phyloP scores from a whole-genome alignment of 2,888 invertebrate species.

The Megalurothrips usitatus region DNA sequence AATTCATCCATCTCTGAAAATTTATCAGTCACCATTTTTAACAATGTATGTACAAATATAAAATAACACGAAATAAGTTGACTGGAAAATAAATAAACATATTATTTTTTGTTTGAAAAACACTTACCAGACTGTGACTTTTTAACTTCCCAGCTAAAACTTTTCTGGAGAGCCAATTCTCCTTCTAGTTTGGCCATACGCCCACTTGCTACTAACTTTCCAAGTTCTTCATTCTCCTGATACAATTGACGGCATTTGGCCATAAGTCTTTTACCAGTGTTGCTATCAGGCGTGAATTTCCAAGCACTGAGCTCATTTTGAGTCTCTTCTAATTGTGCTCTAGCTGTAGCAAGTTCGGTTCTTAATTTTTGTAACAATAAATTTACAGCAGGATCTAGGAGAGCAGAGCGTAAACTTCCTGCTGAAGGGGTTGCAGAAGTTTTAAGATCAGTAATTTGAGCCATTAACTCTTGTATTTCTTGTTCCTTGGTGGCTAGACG shows the following conservation, averaged over 20 bases:
- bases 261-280: conserved; percentile 96
- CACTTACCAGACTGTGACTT: conserved; percentile 85
- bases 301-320: conserved; percentile 97
- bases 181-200: conserved; percentile 92
- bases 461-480: conserved; percentile 88
- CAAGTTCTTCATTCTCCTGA: conserved; percentile 96
- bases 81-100: conserved; percentile 23
- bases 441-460: conserved; percentile 90
- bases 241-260: conserved; percentile 91
- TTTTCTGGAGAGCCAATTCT: conserved; percentile 90
- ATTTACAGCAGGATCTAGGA: conserved; percentile 94
- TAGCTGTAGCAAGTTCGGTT: conserved; percentile 82
- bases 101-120: conserved; percentile 20
- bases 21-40: not conserved
- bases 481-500: conserved; percentile 93
- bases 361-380: conserved; percentile 85
- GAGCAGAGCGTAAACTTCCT: conserved; percentile 69
- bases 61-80: not conserved
- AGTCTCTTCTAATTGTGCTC: conserved; percentile 89
- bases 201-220: conserved; percentile 91
- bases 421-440: conserved; percentile 76
- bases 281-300: conserved; percentile 99
- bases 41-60: not conserved
- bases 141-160: conserved; percentile 93
- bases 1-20: conserved; percentile 87